Conservation (phyloP, 2,797 vertebrate species). For the Gymnoscopelus microlampas region DNA sequence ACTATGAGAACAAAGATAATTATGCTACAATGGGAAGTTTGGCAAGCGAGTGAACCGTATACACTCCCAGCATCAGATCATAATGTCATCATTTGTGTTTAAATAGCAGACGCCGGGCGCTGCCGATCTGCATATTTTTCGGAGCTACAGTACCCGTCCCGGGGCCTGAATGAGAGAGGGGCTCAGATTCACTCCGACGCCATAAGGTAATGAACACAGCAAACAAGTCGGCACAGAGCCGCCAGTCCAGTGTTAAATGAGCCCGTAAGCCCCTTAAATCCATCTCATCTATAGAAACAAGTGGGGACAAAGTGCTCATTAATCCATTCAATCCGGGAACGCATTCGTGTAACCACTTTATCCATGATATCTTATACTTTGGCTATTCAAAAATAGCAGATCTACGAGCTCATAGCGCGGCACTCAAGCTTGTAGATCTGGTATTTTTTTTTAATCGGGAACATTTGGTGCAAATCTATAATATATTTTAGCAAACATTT, state of each 20-base stretch:
- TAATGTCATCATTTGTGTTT: background rate
- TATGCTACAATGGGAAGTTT: too few relatives aligned
- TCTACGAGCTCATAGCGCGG: too few relatives aligned
- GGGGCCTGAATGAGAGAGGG: background rate
- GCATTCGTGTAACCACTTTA: too few relatives aligned
- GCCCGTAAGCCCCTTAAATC: constrained; percentile 52
- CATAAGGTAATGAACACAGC: constrained; percentile 32
- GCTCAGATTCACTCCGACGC: constrained; percentile 19
- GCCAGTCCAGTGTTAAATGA: constrained; percentile 39
- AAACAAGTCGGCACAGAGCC: constrained; percentile 32
- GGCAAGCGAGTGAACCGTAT: too few relatives aligned
- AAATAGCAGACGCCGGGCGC: background rate
- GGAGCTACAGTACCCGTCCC: constrained; percentile 1
- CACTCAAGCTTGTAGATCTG: too few relatives aligned
- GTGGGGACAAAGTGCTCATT: constrained; percentile 33
- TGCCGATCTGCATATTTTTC: constrained; percentile 22
- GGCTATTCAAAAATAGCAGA: too few relatives aligned
- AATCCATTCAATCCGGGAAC: too few relatives aligned
- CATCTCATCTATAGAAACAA: constrained; percentile 15
- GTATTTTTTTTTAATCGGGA: too few relatives aligned
- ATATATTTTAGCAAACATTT: too few relatives aligned
- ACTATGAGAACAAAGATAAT: too few relatives aligned
- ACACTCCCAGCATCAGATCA: background rate
- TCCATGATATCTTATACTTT: too few relatives aligned
- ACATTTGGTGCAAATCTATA: too few relatives aligned